Base-by-base conservation (phyloP, 2,113 vertebrate genomes). In the Microcebus lehilahytsara region DNA sequence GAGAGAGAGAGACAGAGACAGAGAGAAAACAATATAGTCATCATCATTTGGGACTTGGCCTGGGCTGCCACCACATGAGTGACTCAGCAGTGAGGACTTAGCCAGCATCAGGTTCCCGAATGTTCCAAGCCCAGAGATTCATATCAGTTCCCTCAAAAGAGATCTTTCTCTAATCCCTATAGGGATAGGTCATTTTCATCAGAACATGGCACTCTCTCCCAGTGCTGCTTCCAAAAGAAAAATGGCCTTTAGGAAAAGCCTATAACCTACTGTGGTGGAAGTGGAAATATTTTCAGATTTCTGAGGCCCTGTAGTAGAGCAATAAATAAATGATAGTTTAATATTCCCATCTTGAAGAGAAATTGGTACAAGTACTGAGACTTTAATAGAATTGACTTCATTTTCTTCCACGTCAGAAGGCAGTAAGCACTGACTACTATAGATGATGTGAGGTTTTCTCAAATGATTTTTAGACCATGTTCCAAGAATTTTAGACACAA, bases 311-410 rank as follows among this genome's bases (percentile, higher is more conserved):
- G 9, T 85, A 80, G 51, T 49, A 91, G 81, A 58, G 30, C 32
- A 96, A 75, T 93, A 95, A 96, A 79, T 93, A 95, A 96, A 95
- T 96, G 95, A 91, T 96, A 84, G 53, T 81, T 97, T 91, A 94
- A 89, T 53, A 89, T 92, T 80, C 32, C 25, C 51, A 81, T 62
- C 72, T 94, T 87, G 75, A 96, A 81, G 72, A 96, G 69, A 89
- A 97, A 93, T 95, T 93, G 66, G 34, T 90, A 49, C 13, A 34
- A 95, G 83, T 58, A 71, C 78, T 9, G 16, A 93, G n/a, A n/a
- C 67, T 85, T 66, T 93, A 91, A 84, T 49, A 95, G 58, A 89
- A 95, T 56, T 78, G 53, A 93, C 69, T 95, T 93, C 23, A 27
- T 89, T 97, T 85, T 78, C 67, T 91, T 94, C 74, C 58, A 92